Evolutionary conservation across 2,113 vertebrate genomes (phyloP).

Genomic region (Alexandromys fortis): DNA sequence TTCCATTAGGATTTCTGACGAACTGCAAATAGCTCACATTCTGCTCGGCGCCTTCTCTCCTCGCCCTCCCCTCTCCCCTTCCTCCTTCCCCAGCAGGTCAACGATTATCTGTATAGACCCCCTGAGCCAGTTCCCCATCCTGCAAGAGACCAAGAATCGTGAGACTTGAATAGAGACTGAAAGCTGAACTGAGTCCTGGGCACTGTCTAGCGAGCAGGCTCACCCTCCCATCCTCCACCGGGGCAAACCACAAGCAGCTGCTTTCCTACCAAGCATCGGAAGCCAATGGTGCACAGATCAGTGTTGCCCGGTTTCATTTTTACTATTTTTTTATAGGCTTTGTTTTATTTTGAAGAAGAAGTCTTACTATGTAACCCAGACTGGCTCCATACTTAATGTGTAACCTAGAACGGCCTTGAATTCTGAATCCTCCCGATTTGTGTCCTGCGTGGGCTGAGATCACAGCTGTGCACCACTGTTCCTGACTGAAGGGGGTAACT

Average conservation of each 20-base stretch:
- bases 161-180: neutral
- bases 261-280: neutral
- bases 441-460: neutral
- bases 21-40: constrained; percentile 62
- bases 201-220: neutral
- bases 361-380: neutral
- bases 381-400: neutral
- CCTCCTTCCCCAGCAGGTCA: neutral
- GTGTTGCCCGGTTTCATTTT: neutral
- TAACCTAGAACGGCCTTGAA: neutral
- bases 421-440: neutral
- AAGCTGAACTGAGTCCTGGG: neutral
- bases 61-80: neutral
- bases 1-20: constrained; percentile 62
- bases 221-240: neutral
- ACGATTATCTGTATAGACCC: neutral
- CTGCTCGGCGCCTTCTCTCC: neutral
- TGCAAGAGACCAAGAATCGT: neutral
- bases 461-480: neutral
- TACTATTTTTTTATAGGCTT: neutral
- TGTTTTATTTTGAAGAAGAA: neutral
- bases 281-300: neutral
- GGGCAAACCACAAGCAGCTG: too few relatives aligned
- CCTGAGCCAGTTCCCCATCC: neutral
- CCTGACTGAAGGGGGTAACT: neutral